Evolutionary conservation across 2,888 invertebrate genomes (phyloP), one percentile per base, ranked within the genome.

Genomic region (Pherbina coryleti): DNA sequence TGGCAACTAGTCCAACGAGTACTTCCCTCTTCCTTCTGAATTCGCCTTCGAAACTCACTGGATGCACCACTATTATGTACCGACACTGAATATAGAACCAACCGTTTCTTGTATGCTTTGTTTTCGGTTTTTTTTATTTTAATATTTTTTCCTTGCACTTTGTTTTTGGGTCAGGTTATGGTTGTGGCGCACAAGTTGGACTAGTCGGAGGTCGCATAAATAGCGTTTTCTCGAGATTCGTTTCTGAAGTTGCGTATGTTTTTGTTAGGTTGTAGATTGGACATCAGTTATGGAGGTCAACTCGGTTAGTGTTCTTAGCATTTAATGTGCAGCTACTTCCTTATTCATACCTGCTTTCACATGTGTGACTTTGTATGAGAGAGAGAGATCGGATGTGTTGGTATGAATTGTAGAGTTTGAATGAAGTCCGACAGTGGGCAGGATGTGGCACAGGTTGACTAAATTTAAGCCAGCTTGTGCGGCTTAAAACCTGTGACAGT

Each of bases 81-180:
- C 9, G 55, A 22, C 19, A 44, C 5, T 14, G 14, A 14, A 7
- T n/a, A n/a, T n/a, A n/a, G n/a, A n/a, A n/a, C n/a, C n/a, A n/a
- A 22, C 19, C 55, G 2, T 22, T 19, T 57, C 7, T n/a, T 17
- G 9, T 22, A 9, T 60, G 57, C 11, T 60, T 28, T 28, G 57
- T 22, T 5, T 19, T 60, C 57, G 8, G 7, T 19, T 55, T 55
- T n/a, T 2, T 55, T 55, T 55, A 9, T 19, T 22, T 60, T 28
- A 2, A 7, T 2, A 9, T 22, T 1, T 60, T 25, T 53, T 51
- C 28, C n/a, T 37, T 19, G 44, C 53, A 7, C 55, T 31, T 51
- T 70, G 70, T 53, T 70, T 70, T 53, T 53, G 67, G 67, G 67
- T 67, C 67, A 67, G 11, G 19, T 67, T 49, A 44, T 44, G 67